Conservation (phyloP, 2,113 vertebrate genomes). For the Myrmecobius fasciatus region DNA sequence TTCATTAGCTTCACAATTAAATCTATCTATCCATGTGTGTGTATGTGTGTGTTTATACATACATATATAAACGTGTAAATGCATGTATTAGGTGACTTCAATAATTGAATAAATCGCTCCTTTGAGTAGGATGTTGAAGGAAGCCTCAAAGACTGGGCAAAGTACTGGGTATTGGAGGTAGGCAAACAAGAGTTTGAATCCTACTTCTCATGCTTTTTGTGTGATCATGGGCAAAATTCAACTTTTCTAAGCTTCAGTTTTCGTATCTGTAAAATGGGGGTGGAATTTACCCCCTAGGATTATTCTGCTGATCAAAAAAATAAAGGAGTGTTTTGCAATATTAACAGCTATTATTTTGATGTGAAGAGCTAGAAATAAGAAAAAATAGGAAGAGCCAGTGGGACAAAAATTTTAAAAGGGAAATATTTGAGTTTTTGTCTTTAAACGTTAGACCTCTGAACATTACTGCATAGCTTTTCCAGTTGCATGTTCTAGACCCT, state of each 20-base stretch:
- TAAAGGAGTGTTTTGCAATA: background rate
- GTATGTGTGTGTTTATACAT: background rate
- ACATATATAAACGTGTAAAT: background rate
- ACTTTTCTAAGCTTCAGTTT: background rate
- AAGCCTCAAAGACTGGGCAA: background rate
- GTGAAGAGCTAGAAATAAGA: background rate
- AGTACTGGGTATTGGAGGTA: background rate
- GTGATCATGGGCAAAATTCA: background rate
- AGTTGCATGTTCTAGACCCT: no score
- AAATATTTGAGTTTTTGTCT: no score
- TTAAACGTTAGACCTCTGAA: no score
- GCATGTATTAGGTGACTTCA: background rate
- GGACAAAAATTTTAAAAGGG: no score
- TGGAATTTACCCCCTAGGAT: background rate
- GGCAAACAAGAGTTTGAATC: background rate
- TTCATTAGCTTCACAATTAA: background rate
- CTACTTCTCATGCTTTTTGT: background rate
- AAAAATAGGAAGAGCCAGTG: background rate
- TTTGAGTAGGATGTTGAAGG: background rate
- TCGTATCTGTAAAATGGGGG: background rate
- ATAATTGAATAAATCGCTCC: background rate
- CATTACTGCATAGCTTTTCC: no score
- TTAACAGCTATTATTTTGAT: background rate
- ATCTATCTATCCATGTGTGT: background rate
- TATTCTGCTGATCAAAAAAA: background rate